Conservation (phyloP, 2,888 invertebrate species). For the Brachyopa scutellaris region DNA sequence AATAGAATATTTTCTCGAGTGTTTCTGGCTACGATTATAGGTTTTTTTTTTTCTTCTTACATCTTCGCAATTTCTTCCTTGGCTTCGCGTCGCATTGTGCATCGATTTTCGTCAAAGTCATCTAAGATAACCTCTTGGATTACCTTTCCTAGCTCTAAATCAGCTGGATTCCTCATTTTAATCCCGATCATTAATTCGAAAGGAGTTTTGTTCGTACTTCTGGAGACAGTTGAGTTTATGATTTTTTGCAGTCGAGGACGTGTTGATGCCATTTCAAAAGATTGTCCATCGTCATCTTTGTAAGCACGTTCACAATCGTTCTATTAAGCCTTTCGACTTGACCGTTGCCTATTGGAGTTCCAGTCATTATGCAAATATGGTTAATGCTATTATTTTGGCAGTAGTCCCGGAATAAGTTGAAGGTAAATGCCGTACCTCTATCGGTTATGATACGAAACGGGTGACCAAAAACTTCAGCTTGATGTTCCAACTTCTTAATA, state of each 20-base stretch:
- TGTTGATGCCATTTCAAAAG: not conserved
- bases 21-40: not conserved
- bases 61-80: not conserved
- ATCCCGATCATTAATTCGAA: conserved; percentile 9
- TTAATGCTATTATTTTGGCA: not conserved
- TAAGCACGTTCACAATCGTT: conserved; percentile 4
- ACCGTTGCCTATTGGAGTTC: too few relatives aligned
- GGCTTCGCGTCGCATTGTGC: not conserved
- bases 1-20: not conserved
- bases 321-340: conserved; percentile 11
- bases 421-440: not conserved
- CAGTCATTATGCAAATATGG: not conserved
- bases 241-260: not conserved
- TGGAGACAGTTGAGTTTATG: conserved; percentile 1
- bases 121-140: not conserved
- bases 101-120: not conserved
- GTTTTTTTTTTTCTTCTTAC: not conserved
- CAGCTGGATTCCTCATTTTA: not conserved
- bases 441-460: not conserved
- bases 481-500: not conserved
- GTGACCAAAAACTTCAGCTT: not conserved
- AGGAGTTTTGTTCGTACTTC: not conserved
- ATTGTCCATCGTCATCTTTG: not conserved
- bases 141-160: not conserved
- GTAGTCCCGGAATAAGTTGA: conserved; percentile 5